Percentiles rank a stretch among this genome's conserved stretches.
These are phyloP conservation scores for Noctua janthe DNA, from an alignment of 2,888 invertebrate species.

Conservation along the genomic window DNA sequence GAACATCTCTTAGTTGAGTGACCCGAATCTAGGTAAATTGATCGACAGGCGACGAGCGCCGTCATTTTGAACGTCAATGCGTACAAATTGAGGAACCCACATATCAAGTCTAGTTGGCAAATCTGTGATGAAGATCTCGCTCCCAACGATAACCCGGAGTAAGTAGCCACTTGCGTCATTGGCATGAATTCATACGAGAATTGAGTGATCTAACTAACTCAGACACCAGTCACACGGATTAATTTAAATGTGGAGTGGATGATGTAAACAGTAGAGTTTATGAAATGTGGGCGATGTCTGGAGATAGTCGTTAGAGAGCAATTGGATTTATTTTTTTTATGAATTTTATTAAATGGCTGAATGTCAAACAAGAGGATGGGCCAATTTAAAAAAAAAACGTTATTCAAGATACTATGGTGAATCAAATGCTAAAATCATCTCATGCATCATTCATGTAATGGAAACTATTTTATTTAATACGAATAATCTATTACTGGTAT, in stretches of 20 bases:
- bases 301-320: conserved; percentile 16
- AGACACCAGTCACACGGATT: conserved; percentile 59
- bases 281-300: conserved; percentile 41
- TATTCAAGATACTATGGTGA: neutral
- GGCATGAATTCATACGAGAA: conserved; percentile 61
- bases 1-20: conserved; percentile 74
- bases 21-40: conserved; percentile 85
- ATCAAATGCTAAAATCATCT: neutral
- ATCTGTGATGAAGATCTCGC: conserved; percentile 83
- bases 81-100: conserved; percentile 87
- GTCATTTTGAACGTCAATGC: conserved; percentile 78
- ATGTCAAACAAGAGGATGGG: neutral
- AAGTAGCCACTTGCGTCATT: conserved; percentile 63
- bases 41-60: conserved; percentile 81
- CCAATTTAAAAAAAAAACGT: neutral
- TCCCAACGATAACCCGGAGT: conserved; percentile 75
- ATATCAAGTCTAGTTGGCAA: conserved; percentile 83
- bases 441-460: neutral
- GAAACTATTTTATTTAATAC: conserved; percentile 6
- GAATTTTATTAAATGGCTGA: conserved; percentile 25
- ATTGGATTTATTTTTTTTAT: conserved; percentile 26
- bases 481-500: conserved; percentile 15
- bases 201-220: conserved; percentile 54
- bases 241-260: conserved; percentile 51
- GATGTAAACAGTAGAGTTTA: conserved; percentile 51